These are phyloP conservation scores for Drosophila takahashii DNA, from an alignment of 1,140 invertebrate species.

Conservation along the genomic window DNA sequence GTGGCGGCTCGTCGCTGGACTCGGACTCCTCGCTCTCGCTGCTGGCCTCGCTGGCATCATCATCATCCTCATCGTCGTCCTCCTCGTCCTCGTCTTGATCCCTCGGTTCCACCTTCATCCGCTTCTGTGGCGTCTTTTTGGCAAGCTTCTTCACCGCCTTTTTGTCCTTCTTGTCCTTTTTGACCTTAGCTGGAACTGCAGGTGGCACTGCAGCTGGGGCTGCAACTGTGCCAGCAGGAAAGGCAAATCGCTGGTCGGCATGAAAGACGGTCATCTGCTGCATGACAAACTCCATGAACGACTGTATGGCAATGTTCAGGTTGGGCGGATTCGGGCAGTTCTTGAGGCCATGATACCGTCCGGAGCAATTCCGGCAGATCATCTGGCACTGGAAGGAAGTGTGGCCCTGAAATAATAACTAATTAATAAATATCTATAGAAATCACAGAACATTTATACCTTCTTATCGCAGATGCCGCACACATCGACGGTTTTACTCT, in stretches of 20 bases:
- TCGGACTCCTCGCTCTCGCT: constrained; percentile 50
- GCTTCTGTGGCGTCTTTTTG: constrained; percentile 50
- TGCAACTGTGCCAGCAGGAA: constrained; percentile 35
- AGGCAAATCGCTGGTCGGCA: constrained; percentile 53
- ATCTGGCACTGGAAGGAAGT: constrained; percentile 77
- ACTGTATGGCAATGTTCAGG: constrained; percentile 65
- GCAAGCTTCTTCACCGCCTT: constrained; percentile 18
- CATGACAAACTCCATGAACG: constrained; percentile 77
- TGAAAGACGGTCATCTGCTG: constrained; percentile 63
- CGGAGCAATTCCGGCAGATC: constrained; percentile 76
- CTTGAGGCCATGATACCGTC: constrained; percentile 65
- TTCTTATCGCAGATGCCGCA: constrained; percentile 67
- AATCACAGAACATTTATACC: constrained; percentile 4
- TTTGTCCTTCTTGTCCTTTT: constrained; percentile 51
- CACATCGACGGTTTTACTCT: constrained; percentile 20
- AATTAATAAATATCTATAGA: no score
- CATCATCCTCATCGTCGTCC: constrained; percentile 25
- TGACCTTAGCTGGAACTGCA: constrained; percentile 31
- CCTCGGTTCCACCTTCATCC: constrained; percentile 51
- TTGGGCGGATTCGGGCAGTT: constrained; percentile 71
- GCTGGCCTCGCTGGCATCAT: constrained; percentile 25
- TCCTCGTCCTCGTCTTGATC: constrained; percentile 61
- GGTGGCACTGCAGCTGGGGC: neutral
- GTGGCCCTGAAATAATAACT: constrained; percentile 52
- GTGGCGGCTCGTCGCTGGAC: constrained; percentile 49